Base-by-base conservation (phyloP, 2,113 vertebrate genomes). In the Mormyrus lacerda region DNA sequence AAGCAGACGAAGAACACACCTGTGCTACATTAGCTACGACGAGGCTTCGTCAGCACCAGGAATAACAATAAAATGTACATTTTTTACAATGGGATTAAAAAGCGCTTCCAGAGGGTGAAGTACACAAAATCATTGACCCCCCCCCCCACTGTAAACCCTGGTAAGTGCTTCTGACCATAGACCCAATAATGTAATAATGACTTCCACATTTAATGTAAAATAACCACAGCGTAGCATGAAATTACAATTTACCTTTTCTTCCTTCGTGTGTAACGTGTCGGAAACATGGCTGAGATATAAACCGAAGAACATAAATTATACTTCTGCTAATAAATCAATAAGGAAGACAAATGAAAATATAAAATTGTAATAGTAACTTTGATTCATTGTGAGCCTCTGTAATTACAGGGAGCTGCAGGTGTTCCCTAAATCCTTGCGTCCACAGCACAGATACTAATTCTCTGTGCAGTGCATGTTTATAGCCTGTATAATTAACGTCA, bases 281-380 rank as follows among this genome's bases (percentile, higher is more conserved):
- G 35, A 65, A 21, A 53, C 4, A 58, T 31, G 65, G 48, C 48
- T 21, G 13, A 39, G 15, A 82, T 53, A 83, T 45, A 48, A 21
- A 11, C 8, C 31, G 47, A 47, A 51, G 27, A 6, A 73, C 44
- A 48, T 76, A 27, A n/a, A 19, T 15, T 55, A 8, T 47, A 83
- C 82, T 55, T 51, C 31, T 47, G 79, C 50, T 42, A 24, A 89
- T 82, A 89, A 89, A n/a, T 82, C 73, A 50, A 48, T 17, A 48
- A 35, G 21, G 73, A 89, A 53, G 73, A 89, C 31, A 50, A 48
- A 83, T n/a, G 35, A n/a, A 55, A 89, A 89, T 50, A 55, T 27
- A 35, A 50, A 53, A 82, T 27, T 51, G 39, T 55, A 53, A 55
- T 39, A 76, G 73, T 83, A 76, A 76, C 48, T 42, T 24, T 82